Evolutionary conservation across 2,888 invertebrate genomes (phyloP), one percentile per base, ranked within the genome.

Genomic region (Agapostemon virescens): DNA sequence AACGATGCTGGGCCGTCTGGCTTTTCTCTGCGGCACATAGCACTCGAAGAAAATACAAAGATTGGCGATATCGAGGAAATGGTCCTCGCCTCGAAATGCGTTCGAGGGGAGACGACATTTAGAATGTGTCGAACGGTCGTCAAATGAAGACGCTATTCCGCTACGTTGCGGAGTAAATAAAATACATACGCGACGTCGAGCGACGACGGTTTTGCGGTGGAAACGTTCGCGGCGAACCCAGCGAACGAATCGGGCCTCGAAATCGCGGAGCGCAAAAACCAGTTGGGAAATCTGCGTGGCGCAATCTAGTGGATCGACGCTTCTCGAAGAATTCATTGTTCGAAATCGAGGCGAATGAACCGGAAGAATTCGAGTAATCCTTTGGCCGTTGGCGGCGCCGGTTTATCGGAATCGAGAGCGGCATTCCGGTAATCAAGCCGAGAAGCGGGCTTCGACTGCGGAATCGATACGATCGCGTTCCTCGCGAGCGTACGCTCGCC

Each of bases 401-500:
- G 36, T 36, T n/a, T 17, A 36, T 36, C 33, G 26, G 20, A 36
- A 69, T 69, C 69, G 52, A 55, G 52, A 20, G 30, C 11, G 17
- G 77, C 30, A 26, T 69, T 42, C 64, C 69, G n/a, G 38, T 58
- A 69, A 79, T 79, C 70, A 67, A 71, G 71, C 36, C n/a, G 61
- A 33, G 61, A 9, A 17, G 33, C 23, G 23, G 23, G 23, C 38
- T 38, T 38, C 79, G 67, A 70, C 49, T 36, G 38, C 58, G 40
- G 61, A 58, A 71, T 78, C 79, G 66, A 79, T 79, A 71, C 13
- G 79, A 67, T 36, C 67, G 61, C 52, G 66, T 61, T 68, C 30
- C 58, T 26, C n/a, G 17, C 23, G 58, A 33, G 13, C 42, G 45
- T 64, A 20, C 26, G 67, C 26, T 20, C 17, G 45, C n/a, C 58